A percentile compares a stretch with the other conserved stretches of the same genome.
Evolutionary conservation across 92 coral and sea anemone species (phyloP).

Genomic region (Palythoa heliodiscus): DNA sequence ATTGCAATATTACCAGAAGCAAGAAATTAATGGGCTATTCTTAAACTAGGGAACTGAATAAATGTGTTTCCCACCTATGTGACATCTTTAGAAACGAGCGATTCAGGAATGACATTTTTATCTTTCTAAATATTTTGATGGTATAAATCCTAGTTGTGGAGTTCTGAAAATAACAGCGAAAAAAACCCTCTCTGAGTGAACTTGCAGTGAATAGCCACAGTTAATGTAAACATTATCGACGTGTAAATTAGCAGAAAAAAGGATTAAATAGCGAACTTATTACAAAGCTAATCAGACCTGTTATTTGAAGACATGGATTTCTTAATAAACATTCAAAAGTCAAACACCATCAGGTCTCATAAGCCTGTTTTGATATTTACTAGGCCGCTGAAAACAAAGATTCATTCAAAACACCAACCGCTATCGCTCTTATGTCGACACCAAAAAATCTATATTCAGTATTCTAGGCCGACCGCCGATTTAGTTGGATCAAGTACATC

Average conservation of each 20-base stretch:
- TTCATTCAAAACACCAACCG: slow-evolving; percentile 1
- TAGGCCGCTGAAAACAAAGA: background rate
- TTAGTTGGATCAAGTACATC: slow-evolving; percentile 9
- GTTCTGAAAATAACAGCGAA: background rate
- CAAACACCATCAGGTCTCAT: background rate
- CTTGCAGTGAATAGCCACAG: background rate
- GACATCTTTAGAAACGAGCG: background rate
- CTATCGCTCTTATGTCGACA: background rate
- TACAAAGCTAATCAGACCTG: background rate
- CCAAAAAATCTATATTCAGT: slow-evolving; percentile 21
- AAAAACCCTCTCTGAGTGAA: too few relatives aligned
- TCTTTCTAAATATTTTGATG: too few relatives aligned
- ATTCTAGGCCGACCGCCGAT: slow-evolving; percentile 11
- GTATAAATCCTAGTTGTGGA: too few relatives aligned
- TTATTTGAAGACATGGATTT: background rate
- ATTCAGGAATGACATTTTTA: background rate
- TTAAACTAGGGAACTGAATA: too few relatives aligned
- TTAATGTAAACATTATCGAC: too few relatives aligned
- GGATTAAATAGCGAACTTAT: background rate
- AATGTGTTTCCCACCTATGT: too few relatives aligned
- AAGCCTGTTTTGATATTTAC: background rate
- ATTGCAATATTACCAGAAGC: too few relatives aligned
- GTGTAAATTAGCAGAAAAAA: background rate
- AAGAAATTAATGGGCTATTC: too few relatives aligned
- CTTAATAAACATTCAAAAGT: background rate